Evolutionary conservation across 2,797 vertebrate species (phyloP), one percentile per base, ranked within the genome.

Genomic region (Clarias laeviceps): DNA sequence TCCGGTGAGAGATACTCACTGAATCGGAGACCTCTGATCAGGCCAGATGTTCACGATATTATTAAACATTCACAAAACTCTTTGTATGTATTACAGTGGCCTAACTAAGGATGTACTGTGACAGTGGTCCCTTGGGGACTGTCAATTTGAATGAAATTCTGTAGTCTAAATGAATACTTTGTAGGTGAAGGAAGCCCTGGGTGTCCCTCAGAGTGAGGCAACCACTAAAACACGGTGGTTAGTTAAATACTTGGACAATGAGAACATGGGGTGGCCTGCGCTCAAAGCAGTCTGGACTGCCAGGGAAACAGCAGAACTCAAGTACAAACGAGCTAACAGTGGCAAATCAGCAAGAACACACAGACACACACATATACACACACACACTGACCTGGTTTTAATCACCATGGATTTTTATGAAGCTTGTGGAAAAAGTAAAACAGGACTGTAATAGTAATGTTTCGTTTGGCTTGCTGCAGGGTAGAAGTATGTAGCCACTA

Each of bases 181-280:
- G 76, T 87, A 86, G 85, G 66, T 88, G 84, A 82, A 86, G 86
- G 40, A 89, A 89, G 92, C 89, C 91, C 86, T 80, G 65, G 90
- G 89, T 94, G 93, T 93, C 92, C 93, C 93, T 89, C 93, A 93
- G 93, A 94, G 92, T 87, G 92, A 85, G 86, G 82, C 87, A 93
- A 92, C 92, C 91, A 91, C 92, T 93, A 93, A 94, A 95, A 93
- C 90, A 91, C 92, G 94, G 93, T 87, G 94, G 91, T 88, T 94
- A 93, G 93, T 95, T 92, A 93, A 94, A 94, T 95, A 92, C 90
- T 94, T 95, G 92, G 90, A 94, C 91, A 93, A 91, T 94, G 94
- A 90, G 93, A 95, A 91, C 80, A 91, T 90, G 89, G 89, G 93
- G 94, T 94, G 95, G 93, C 92, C 90, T 83, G 69, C 87, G 94